Percentiles rank a stretch among this genome's conserved stretches.
Evolutionary conservation across 1,140 invertebrate genomes (phyloP).

Genomic region (Tetramorium simillimum): DNA sequence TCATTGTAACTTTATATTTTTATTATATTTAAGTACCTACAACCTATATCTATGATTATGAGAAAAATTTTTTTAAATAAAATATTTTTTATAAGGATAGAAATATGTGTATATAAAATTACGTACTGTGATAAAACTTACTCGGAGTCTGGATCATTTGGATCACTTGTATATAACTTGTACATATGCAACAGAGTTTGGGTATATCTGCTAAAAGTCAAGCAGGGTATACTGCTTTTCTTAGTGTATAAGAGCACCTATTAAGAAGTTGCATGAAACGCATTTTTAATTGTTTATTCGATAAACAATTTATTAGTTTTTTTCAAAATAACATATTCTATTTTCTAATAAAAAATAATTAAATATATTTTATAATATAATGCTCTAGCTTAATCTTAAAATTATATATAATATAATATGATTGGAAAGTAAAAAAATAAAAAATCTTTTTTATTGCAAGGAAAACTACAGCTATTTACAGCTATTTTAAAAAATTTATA

Average conservation of each 20-base stretch:
- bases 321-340: not conserved
- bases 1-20: no score
- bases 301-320: not conserved
- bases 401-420: not conserved
- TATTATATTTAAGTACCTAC: no score
- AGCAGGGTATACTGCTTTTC: conserved; percentile 86
- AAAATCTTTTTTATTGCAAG: not conserved
- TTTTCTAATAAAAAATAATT: not conserved
- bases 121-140: conserved; percentile 77
- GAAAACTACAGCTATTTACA: not conserved
- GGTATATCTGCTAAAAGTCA: conserved; percentile 91
- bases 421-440: not conserved
- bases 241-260: conserved; percentile 88
- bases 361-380: not conserved
- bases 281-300: not conserved
- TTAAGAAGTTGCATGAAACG: not conserved
- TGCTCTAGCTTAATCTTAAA: not conserved
- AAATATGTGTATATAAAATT: not conserved
- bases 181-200: conserved; percentile 87
- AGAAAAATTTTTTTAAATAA: no score
- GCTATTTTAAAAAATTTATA: not conserved
- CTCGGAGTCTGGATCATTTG: conserved; percentile 84
- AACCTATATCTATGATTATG: no score
- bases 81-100: not conserved
- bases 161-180: conserved; percentile 88